These are phyloP conservation scores for Nibea coibor DNA, from an alignment of 2,113 vertebrate species.

Conservation along the genomic window DNA sequence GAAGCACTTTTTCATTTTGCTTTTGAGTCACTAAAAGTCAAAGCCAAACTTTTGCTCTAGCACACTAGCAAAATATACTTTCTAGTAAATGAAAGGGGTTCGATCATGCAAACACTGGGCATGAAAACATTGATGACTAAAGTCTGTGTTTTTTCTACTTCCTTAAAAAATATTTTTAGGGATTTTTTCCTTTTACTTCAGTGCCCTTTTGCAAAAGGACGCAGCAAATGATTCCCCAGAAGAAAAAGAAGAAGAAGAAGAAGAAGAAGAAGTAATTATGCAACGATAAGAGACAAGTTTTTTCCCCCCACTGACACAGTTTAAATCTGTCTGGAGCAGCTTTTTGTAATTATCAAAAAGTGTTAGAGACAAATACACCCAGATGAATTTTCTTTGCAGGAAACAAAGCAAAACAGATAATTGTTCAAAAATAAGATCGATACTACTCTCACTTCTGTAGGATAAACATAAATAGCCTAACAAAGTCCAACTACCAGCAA, in stretches of 20 bases:
- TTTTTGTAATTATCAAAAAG: background rate
- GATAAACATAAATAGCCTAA: background rate
- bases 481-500: background rate
- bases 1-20: no score
- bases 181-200: background rate
- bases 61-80: background rate
- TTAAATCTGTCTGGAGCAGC: background rate
- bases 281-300: background rate
- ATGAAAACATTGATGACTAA: background rate
- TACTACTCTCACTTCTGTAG: background rate
- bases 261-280: background rate
- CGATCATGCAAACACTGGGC: background rate
- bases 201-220: no score
- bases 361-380: background rate
- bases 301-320: background rate
- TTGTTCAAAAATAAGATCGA: background rate
- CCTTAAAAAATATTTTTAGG: background rate
- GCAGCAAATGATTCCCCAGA: background rate
- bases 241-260: no score
- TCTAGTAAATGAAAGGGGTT: conserved; percentile 1
- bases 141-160: conserved; percentile 26
- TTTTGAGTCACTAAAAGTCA: background rate
- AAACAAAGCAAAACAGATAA: no score
- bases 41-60: no score
- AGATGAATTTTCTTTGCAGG: no score